These are phyloP conservation scores for Rotaria socialis DNA, from an alignment of 2,888 invertebrate species.

Conservation along the genomic window DNA sequence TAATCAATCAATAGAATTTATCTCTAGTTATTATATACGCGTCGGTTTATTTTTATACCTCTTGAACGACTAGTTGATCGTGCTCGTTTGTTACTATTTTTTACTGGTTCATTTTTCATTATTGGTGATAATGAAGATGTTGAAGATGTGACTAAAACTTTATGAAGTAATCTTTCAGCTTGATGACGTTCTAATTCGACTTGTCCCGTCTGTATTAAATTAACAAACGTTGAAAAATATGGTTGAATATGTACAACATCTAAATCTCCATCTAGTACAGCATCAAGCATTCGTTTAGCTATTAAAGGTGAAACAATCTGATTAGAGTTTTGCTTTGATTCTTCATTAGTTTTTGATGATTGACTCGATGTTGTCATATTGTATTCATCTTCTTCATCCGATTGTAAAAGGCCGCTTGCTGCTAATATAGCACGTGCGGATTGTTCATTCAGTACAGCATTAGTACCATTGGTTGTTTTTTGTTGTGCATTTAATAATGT, in stretches of 20 bases:
- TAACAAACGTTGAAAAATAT: background rate
- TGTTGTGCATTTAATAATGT: background rate
- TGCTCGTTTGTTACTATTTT: background rate
- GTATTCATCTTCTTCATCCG: conserved; percentile 11
- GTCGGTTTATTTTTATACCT: background rate
- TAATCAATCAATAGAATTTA: background rate
- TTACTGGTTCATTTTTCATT: background rate
- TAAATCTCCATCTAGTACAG: background rate
- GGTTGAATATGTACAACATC: conserved; percentile 17
- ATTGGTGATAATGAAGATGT: background rate
- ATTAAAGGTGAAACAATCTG: background rate
- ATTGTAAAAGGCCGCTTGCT: background rate
- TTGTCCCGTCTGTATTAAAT: background rate
- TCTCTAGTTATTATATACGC: background rate
- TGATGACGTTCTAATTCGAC: conserved; percentile 9
- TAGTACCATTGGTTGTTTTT: background rate
- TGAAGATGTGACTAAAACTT: conserved; percentile 6
- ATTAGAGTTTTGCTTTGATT: background rate
- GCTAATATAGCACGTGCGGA: conserved; percentile 23
- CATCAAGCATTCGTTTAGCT: conserved; percentile 10
- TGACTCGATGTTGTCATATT: background rate
- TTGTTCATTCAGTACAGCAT: conserved; percentile 15
- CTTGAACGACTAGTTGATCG: background rate
- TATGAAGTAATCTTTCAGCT: background rate
- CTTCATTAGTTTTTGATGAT: background rate